Conservation (phyloP, 2,888 invertebrate species). For the Melanchra persicariae region DNA sequence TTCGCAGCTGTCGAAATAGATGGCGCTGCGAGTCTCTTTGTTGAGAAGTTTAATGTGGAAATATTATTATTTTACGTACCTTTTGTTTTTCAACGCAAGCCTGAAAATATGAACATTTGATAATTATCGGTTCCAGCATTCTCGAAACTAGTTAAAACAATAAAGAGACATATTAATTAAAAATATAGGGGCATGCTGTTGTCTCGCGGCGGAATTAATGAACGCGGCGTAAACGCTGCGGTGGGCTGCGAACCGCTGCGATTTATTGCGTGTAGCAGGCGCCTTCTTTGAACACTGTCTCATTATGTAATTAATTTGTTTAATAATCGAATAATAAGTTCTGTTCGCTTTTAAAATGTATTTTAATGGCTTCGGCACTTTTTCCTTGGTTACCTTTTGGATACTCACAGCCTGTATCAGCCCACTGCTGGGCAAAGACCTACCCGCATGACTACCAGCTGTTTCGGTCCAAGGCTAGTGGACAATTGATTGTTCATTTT, state of each 20-base stretch:
- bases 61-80: not conserved
- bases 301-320: slow-evolving; percentile 46
- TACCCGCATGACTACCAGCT: no score
- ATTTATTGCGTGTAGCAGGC: slow-evolving; percentile 58
- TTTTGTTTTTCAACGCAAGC: not conserved
- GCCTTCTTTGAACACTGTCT: slow-evolving; percentile 45
- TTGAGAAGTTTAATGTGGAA: no score
- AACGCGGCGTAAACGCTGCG: slow-evolving; percentile 66
- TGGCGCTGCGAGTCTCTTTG: no score
- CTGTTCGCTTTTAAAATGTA: not conserved
- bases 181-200: slow-evolving; percentile 69
- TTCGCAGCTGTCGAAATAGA: no score
- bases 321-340: not conserved
- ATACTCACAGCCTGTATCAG: no score
- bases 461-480: not conserved
- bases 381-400: no score
- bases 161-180: slow-evolving; percentile 72
- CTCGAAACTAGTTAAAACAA: slow-evolving; percentile 59
- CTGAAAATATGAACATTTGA: slow-evolving; percentile 13
- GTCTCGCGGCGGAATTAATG: slow-evolving; percentile 79
- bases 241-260: slow-evolving; percentile 54
- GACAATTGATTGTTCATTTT: not conserved
- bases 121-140: slow-evolving; percentile 20
- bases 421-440: no score
- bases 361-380: not conserved